Evolutionary conservation across 2,888 invertebrate species (phyloP).

Genomic region (Lasioglossum marginatum): DNA sequence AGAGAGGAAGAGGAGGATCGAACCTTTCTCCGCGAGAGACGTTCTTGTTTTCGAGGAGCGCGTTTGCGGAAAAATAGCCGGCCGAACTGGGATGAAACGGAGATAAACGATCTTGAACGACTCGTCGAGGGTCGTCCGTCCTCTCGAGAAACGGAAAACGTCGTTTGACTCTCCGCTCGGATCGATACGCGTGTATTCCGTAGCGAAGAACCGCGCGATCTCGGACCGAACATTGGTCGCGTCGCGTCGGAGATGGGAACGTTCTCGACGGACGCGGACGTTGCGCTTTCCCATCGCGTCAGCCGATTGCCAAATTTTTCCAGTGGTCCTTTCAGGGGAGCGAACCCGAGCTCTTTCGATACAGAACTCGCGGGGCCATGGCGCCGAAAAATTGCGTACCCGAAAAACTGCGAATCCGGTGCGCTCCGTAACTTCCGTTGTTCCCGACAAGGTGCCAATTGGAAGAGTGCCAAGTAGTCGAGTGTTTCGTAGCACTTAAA

Average conservation of each 20-base stretch:
- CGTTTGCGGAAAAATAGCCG: background rate
- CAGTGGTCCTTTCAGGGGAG: background rate
- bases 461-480: slow-evolving; percentile 81
- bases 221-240: background rate
- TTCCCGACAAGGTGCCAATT: slow-evolving; percentile 80
- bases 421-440: slow-evolving; percentile 72
- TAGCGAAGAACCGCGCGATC: background rate
- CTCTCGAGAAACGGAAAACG: slow-evolving; percentile 2
- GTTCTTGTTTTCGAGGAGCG: background rate
- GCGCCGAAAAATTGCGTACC: slow-evolving; percentile 28
- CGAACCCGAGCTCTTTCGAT: background rate
- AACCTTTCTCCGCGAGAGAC: background rate
- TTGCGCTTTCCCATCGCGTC: background rate
- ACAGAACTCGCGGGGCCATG: background rate
- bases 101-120: background rate
- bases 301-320: background rate
- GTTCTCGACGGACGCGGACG: background rate
- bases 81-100: background rate
- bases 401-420: slow-evolving; percentile 10
- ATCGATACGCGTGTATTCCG: slow-evolving; percentile 4
- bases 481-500: slow-evolving; percentile 78
- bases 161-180: background rate
- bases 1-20: background rate
- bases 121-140: background rate
- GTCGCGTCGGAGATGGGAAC: background rate